These are phyloP conservation scores for Drosophila asahinai DNA, from an alignment of 1,140 invertebrate genomes.

Conservation along the genomic window DNA sequence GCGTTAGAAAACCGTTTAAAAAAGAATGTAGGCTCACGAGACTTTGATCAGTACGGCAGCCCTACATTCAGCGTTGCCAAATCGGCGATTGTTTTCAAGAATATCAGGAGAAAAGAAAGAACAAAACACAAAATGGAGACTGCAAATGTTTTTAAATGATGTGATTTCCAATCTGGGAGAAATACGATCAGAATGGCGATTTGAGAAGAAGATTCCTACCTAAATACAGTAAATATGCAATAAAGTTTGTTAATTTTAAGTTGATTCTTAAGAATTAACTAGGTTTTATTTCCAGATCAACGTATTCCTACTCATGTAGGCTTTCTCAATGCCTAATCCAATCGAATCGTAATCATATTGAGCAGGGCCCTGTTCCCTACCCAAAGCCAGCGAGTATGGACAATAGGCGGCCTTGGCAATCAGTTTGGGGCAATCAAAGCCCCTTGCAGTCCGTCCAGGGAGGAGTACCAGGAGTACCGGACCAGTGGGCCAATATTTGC, in stretches of 20 bases:
- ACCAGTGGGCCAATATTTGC: slow-evolving; percentile 51
- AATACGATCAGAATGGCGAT: too few species aligned
- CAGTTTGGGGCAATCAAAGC: slow-evolving; percentile 11
- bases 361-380: background rate
- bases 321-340: background rate
- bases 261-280: too few species aligned
- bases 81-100: too few species aligned
- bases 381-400: background rate
- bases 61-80: background rate
- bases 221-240: too few species aligned
- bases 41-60: background rate
- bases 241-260: too few species aligned
- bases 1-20: too few species aligned
- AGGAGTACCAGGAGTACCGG: background rate
- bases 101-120: too few species aligned
- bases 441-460: background rate
- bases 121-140: too few species aligned
- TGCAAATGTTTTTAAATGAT: too few species aligned
- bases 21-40: background rate
- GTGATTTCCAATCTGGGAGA: too few species aligned
- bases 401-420: slow-evolving; percentile 6
- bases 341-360: background rate
- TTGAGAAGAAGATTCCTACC: too few species aligned
- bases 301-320: background rate
- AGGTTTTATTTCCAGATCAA: background rate